A percentile compares a stretch with the other conserved stretches of the same genome.
Conservation (phyloP, 1,140 invertebrate species). For the Apis laboriosa region DNA sequence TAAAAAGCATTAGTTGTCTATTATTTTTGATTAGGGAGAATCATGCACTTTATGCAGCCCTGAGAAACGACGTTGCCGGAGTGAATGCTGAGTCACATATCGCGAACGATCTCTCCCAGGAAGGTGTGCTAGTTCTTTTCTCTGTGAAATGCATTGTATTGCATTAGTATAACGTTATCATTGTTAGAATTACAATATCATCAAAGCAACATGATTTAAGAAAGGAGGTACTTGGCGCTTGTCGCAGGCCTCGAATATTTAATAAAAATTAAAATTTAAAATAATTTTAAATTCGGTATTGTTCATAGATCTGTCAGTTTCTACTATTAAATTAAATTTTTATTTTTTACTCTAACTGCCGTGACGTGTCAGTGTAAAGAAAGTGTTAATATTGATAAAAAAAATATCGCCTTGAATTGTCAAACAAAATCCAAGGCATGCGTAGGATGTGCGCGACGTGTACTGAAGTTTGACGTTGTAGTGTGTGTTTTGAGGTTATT, state of each 20-base stretch:
- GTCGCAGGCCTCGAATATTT: conserved; percentile 46
- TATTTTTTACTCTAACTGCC: background rate
- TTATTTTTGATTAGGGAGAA: conserved; percentile 47
- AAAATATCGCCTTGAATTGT: conserved; percentile 21
- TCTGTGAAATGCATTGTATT: conserved; percentile 47
- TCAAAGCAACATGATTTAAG: conserved; percentile 41
- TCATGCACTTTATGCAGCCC: conserved; percentile 56
- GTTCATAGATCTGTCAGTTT: conserved; percentile 41
- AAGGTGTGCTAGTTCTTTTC: conserved; percentile 64
- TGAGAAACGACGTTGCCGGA: conserved; percentile 66
- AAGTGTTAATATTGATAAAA: conserved; percentile 30
- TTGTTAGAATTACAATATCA: background rate
- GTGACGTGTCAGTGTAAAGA: conserved; percentile 31
- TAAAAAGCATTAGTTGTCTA: background rate
- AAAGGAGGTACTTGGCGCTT: conserved; percentile 22
- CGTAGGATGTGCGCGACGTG: conserved; percentile 49
- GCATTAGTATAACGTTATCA: conserved; percentile 31
- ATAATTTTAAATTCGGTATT: conserved; percentile 1
- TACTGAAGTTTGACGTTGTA: conserved; percentile 57
- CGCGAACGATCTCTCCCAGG: conserved; percentile 65
- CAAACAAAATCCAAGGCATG: conserved; percentile 45
- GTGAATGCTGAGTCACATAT: conserved; percentile 74
- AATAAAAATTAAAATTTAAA: conserved; percentile 16
- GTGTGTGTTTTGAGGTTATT: conserved; percentile 75
- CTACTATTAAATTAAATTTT: background rate